Base-by-base conservation (phyloP, 2,113 vertebrate species). In the Ciconia boyciana region DNA sequence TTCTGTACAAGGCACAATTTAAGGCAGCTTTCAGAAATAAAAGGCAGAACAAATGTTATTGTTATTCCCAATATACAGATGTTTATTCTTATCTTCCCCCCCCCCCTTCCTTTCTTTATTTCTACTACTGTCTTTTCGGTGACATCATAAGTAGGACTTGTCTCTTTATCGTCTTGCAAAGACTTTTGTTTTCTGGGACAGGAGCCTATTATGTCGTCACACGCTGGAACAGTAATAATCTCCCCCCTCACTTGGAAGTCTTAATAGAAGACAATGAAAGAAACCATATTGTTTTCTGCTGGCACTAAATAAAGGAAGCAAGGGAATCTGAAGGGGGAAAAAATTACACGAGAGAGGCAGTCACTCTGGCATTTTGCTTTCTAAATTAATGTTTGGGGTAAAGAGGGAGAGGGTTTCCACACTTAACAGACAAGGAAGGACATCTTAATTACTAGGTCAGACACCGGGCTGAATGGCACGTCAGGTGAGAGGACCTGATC, bases 151-250 rank as follows among this genome's bases (percentile, higher is more conserved):
- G 96, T 98, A 96, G 96, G 97, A 97, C 94, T 97, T 98, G 98
- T 98, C 98, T 97, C 93, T 87, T 92, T 58, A 54, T 79, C 87
- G 1, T 95, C 97, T 98, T 84, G 72, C 80, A 77, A 84, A 93
- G 97, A 97, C 98, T 97, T 98, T 98, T 98, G 98, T 98, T 97
- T 97, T 79, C 93, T 11, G 95, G 97, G 98, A 98, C 98, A 98
- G 98, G 98, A 97, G 96, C 97, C 97, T 98, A 98, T 98, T 98
- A 98, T 97, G 98, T 98, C 98, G 96, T 98, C 98, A 98, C 82
- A 22, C 3, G 3, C 79, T 83, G 92, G 96, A 97, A 96, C 96
- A 97, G 97, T 97, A 96, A 95, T 98, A 95, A 96, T 97, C 93
- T 80, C 92, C 87, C 97, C 94, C 94, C 87, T 65, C 34, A 8